These are phyloP conservation scores for Oxygymnocypris stewartii DNA, from an alignment of 2,113 vertebrate genomes.

Conservation along the genomic window DNA sequence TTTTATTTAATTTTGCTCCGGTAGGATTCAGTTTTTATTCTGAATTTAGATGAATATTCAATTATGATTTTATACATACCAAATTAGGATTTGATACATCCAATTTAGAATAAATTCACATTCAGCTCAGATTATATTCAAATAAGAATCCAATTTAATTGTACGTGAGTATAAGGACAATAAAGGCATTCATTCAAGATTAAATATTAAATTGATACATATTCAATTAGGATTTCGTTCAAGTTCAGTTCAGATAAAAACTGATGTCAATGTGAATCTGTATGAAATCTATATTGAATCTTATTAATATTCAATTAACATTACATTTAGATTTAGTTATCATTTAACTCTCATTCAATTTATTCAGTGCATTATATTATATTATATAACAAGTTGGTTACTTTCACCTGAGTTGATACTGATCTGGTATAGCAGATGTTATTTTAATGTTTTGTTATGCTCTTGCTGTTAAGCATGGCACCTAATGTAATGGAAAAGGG, in stretches of 20 bases:
- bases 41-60: background rate
- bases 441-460: background rate
- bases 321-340: background rate
- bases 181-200: background rate
- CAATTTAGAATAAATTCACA: background rate
- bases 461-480: background rate
- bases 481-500: background rate
- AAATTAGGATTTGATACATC: background rate
- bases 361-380: background rate
- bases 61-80: background rate
- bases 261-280: background rate
- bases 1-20: background rate
- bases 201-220: background rate
- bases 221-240: background rate
- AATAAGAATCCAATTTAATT: background rate
- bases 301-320: background rate
- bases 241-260: background rate
- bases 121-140: background rate
- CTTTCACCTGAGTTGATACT: background rate
- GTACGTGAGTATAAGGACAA: too few species aligned
- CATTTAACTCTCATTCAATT: background rate
- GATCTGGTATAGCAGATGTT: background rate
- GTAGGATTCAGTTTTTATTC: too few species aligned
- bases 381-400: too few species aligned
- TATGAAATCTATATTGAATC: background rate